Evolutionary conservation across 1,140 invertebrate species (phyloP), one percentile per base, ranked within the genome.

Genomic region (Lutraria rhynchaena): DNA sequence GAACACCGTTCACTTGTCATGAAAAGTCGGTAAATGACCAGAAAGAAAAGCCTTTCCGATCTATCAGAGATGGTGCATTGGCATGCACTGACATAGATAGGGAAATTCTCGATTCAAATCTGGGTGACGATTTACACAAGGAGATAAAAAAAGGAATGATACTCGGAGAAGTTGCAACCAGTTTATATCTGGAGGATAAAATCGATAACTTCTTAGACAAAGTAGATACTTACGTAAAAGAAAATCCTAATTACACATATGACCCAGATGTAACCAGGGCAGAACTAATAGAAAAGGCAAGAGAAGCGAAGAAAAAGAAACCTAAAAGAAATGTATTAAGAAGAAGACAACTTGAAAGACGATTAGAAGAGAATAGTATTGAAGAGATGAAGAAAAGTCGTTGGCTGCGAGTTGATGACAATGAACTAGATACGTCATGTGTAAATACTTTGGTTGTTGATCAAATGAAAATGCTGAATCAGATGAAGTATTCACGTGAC

Each of bases 141-240:
- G 61, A 77, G 22, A 77, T 77, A 35, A 77, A 77, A n/a, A 77
- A 63, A 37, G 75, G 75, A n/a, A 65, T 77, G 75, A 31, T 77
- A 41, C 27, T 77, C 1, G 46, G 60, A 1, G 75, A 77, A 57
- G 60, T 77, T 31, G 75, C 75, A 19, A 65, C 75, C 7, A 55
- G 63, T 41, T 57, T 77, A n/a, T 67, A 55, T 37, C 33, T 77
- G 17, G 75, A 77, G 22, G 75, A 77, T 27, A 77, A 77, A 67
- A 77, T 77, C 11, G 75, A 77, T 37, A 22, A 53, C 7, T 77
- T 77, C 27, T 35, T 65, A 55, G 75, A 77, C 4, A 65, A 63
- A 19, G 63, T 77, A 3, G 60, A 77, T 49, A 27, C 29, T 9
- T 77, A 77, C 33, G 46, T 77, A 3, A 49, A 67, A 49, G 60